Percentiles rank a stretch among this genome's conserved stretches.
These are phyloP conservation scores for Microctenopoma lineatum DNA, from an alignment of 2,797 vertebrate genomes.

Conservation along the genomic window DNA sequence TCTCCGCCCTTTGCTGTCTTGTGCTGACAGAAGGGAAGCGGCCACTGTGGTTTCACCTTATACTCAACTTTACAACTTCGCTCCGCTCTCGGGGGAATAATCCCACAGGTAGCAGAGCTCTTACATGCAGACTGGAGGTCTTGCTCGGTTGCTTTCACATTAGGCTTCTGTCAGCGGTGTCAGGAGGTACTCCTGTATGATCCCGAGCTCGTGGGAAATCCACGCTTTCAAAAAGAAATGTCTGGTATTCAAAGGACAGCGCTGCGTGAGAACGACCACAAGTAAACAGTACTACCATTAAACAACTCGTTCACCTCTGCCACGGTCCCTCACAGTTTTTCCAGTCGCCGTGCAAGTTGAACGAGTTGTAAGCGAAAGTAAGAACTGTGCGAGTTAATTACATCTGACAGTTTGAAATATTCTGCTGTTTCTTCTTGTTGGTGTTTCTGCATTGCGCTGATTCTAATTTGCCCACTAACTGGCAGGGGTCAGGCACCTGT, in stretches of 20 bases:
- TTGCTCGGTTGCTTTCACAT: slow-evolving; percentile 36
- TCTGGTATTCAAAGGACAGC: slow-evolving; percentile 3
- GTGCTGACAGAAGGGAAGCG: slow-evolving; percentile 24
- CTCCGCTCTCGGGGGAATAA: slow-evolving; percentile 22
- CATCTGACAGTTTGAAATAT: background rate
- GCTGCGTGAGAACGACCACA: background rate
- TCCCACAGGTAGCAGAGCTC: slow-evolving; percentile 38
- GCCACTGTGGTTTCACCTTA: slow-evolving; percentile 37
- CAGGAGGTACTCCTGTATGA: slow-evolving; percentile 24
- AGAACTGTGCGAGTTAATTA: background rate
- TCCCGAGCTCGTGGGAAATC: slow-evolving; percentile 22
- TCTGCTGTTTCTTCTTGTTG: background rate
- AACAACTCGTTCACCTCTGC: background rate
- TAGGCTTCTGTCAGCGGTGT: slow-evolving; percentile 27
- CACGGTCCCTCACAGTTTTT: background rate
- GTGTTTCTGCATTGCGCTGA: background rate
- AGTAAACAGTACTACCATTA: background rate
- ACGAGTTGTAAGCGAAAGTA: slow-evolving; percentile 10
- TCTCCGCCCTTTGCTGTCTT: slow-evolving; percentile 27
- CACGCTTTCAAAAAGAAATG: background rate
- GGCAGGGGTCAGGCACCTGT: slow-evolving; percentile 51
- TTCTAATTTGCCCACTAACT: slow-evolving; percentile 37
- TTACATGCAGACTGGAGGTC: slow-evolving; percentile 17
- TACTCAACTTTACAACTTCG: slow-evolving; percentile 47
- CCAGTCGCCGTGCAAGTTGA: background rate